A percentile compares a stretch with the other conserved stretches of the same genome.
Evolutionary conservation across 2,113 vertebrate genomes (phyloP).

Genomic region (Saguinus midas): DNA sequence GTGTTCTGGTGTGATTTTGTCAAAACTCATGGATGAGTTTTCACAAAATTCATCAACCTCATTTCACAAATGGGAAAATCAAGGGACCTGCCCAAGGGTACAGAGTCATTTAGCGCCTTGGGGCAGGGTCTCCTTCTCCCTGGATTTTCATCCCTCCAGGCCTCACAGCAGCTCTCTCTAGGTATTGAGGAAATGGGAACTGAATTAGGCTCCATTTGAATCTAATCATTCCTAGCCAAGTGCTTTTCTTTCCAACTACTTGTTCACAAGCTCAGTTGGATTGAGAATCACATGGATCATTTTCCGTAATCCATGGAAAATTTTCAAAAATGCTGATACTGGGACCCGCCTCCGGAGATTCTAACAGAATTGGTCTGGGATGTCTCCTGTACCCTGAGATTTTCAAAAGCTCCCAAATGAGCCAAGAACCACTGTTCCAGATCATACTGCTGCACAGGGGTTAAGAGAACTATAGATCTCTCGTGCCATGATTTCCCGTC

Average conservation of each 20-base stretch:
- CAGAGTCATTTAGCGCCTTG: not conserved
- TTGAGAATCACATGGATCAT: not conserved
- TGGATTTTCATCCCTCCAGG: not conserved
- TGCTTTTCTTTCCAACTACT: not conserved
- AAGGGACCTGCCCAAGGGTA: too few relatives aligned
- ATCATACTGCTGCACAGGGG: fast-evolving
- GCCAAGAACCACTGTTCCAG: not conserved
- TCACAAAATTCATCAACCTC: not conserved
- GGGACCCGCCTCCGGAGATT: not conserved
- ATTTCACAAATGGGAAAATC: not conserved
- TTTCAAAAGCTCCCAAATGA: not conserved
- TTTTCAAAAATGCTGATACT: not conserved
- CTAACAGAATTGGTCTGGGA: fast-evolving
- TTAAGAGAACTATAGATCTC: fast-evolving
- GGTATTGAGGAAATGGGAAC: not conserved
- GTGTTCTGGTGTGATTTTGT: not conserved
- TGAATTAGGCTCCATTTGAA: not conserved
- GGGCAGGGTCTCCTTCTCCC: not conserved
- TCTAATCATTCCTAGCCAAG: not conserved
- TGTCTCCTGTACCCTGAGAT: not conserved
- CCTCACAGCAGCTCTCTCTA: not conserved
- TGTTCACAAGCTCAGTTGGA: not conserved
- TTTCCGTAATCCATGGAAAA: not conserved
- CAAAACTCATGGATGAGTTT: not conserved
- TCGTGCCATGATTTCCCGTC: fast-evolving